Base-by-base conservation (phyloP, 2,888 invertebrate genomes). In the Sympetrum striolatum region DNA sequence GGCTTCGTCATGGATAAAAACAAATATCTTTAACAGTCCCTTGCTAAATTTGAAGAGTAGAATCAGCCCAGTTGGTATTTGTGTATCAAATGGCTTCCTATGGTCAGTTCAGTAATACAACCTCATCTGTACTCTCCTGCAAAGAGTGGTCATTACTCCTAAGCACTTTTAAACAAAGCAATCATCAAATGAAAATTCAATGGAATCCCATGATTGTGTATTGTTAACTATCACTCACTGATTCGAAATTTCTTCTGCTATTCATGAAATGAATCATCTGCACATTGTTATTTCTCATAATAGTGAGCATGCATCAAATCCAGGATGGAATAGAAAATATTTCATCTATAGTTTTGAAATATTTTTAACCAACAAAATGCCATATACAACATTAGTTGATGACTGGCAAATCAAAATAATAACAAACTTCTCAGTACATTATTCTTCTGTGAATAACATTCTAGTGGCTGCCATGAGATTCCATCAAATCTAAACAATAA, bases 31-130 rank as follows among this genome's bases (percentile, higher is more conserved):
- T 37, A 35, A 82, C 53, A 73, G 31, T 53, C 58, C 60, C 86
- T 86, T 58, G 58, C 86, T 37, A 22, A 37, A 86, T 86, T 86
- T 86, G 86, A 58, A 60, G 25, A 86, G 60, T 39, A 86, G 86
- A 86, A 86, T 86, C 86, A 86, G 86, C 60, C 86, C 86, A 86
- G 86, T 86, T 60, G 86, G 86, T 60, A 64, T 86, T 64, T 86
- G 86, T 64, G 86, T 86, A 64, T 86, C 86, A 86, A 86, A 86
- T 86, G 86, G 86, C n/a, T 60, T 86, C n/a, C n/a, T n/a, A n/a
- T n/a, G n/a, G n/a, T n/a, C n/a, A n/a, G n/a, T n/a, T 86, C 86
- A 86, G 58, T 86, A 12, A 86, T 39, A 86, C 86, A 86, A 86
- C 60, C 86, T 86, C 86, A 86, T 60, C 60, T 86, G 86, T 86